Conservation (phyloP, 2,888 invertebrate genomes). For the Pemphredon lugubris region DNA sequence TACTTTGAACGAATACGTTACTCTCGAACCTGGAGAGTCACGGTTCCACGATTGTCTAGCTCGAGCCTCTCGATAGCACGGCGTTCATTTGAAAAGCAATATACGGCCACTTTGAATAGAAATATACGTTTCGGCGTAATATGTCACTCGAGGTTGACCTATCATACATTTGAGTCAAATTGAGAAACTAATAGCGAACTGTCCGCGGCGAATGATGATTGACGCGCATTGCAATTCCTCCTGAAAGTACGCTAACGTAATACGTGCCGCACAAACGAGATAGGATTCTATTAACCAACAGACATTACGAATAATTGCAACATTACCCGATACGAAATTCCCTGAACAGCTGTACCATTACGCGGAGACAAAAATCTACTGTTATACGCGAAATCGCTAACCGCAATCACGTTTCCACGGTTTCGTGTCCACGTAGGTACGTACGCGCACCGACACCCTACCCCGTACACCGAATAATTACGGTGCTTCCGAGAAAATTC, state of each 20-base stretch:
- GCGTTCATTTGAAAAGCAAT: slow-evolving; percentile 4
- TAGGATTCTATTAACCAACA: slow-evolving; percentile 36
- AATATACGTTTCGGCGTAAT: slow-evolving; percentile 30
- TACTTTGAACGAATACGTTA: too few relatives aligned
- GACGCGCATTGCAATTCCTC: slow-evolving; percentile 53
- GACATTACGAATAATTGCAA: slow-evolving; percentile 45
- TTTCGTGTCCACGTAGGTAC: too few relatives aligned
- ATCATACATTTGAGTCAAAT: too few relatives aligned
- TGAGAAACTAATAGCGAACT: slow-evolving; percentile 55
- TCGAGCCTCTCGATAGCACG: too few relatives aligned
- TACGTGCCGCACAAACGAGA: slow-evolving; percentile 42
- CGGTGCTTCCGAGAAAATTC: slow-evolving; percentile 32
- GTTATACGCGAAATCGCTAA: slow-evolving; percentile 1
- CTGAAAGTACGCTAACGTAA: slow-evolving; percentile 38
- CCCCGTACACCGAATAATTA: slow-evolving; percentile 20
- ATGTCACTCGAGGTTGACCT: slow-evolving; percentile 52
- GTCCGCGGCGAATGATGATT: slow-evolving; percentile 50
- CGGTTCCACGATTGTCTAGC: too few relatives aligned
- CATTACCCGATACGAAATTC: slow-evolving; percentile 33
- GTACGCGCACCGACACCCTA: slow-evolving; percentile 27
- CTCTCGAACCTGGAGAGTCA: too few relatives aligned
- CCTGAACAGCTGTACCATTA: slow-evolving; percentile 8
- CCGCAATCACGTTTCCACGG: slow-evolving; percentile 37
- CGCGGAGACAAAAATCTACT: slow-evolving; percentile 26
- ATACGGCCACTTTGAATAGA: not conserved